Evolutionary conservation across 2,888 invertebrate genomes (phyloP), one percentile per base, ranked within the genome.

Genomic region (Heteromurus nitidus): DNA sequence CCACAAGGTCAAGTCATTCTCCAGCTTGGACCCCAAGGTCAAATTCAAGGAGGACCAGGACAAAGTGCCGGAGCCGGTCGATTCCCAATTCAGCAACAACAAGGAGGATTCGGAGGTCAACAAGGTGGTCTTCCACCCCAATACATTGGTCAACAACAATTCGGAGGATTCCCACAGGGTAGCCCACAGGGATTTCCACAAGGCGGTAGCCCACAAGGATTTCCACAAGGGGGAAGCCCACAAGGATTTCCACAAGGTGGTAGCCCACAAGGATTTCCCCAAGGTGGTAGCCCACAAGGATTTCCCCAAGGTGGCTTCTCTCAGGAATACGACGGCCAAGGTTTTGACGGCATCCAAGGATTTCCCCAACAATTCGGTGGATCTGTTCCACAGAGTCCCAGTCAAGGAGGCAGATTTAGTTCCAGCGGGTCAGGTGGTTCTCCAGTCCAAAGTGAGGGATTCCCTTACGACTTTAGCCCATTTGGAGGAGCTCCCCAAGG

Each of bases 401-500:
- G 22, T 1, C 72, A 67, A 76, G 65, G 76, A n/a, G n/a, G n/a
- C n/a, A n/a, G n/a, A n/a, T n/a, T n/a, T n/a, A n/a, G n/a, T n/a
- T n/a, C n/a, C n/a, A n/a, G n/a, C n/a, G 20, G 69, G 7, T 72
- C 47, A 73, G 42, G 42, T 18, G 72, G 58, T 11, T 58, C 72
- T 20, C 76, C 67, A 47, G 47, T 76, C 30, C 76, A 68, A 44
- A 47, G 60, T 16, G 60, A 24, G 24, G 72, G 72, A 13, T 73
- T 73, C 24, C 81, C 81, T 13, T 81, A 50, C 58, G 81, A 81
- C 42, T 81, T 62, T 58, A 58, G 64, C 30, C 69, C 81, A 31
- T 81, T 75, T 31, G 74, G 77, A 70, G 77, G 74, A 20, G 30
- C 5, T 9, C 53, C 50, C 5, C 68, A 75, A 31, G 75, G 65